A percentile compares a stretch with the other conserved stretches of the same genome.
Evolutionary conservation across 2,888 invertebrate genomes (phyloP).

Genomic region (Piscicola geometra): DNA sequence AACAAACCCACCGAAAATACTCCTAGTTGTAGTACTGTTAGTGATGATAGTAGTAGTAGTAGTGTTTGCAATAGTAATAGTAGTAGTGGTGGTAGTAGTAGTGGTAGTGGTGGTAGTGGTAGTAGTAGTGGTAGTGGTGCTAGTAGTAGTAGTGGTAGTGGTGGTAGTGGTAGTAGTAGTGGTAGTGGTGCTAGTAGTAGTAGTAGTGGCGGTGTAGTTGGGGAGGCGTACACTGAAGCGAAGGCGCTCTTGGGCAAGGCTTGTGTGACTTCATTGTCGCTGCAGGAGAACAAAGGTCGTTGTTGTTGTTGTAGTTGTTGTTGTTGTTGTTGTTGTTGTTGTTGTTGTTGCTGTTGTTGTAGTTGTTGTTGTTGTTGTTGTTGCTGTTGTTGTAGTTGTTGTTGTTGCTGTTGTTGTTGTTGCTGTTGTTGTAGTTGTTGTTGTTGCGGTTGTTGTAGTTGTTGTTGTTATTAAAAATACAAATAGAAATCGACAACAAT

Average conservation of each 20-base stretch:
- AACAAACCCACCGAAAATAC: too few relatives aligned
- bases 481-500: not conserved
- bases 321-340: not conserved
- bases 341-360: constrained; percentile 25
- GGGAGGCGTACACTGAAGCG: not conserved
- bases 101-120: not conserved
- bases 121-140: not conserved
- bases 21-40: too few relatives aligned
- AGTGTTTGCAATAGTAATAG: not conserved
- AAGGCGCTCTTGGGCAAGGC: not conserved
- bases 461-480: not conserved
- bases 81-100: not conserved
- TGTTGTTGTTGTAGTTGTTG: not conserved
- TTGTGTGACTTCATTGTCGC: not conserved
- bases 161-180: not conserved
- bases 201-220: not conserved
- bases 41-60: not conserved
- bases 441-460: not conserved
- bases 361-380: constrained; percentile 29
- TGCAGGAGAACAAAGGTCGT: constrained; percentile 2
- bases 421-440: too few relatives aligned
- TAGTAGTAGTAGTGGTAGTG: not conserved
- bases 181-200: not conserved
- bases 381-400: constrained; percentile 27
- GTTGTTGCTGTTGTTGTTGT: not conserved